A percentile compares a stretch with the other conserved stretches of the same genome.
Evolutionary conservation across 2,797 vertebrate genomes (phyloP).

Genomic region (Muraenolepis orangiensis): DNA sequence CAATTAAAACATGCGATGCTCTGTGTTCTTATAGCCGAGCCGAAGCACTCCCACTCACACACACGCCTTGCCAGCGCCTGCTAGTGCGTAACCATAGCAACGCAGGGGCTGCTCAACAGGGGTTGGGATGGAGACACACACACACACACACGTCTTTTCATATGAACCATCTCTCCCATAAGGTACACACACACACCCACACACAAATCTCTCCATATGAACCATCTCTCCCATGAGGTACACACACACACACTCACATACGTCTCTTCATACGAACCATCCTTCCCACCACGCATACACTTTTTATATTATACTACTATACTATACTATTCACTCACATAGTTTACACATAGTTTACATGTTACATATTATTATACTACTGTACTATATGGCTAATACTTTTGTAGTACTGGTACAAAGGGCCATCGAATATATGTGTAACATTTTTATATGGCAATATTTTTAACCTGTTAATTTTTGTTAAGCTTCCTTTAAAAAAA

Average conservation of each 20-base stretch:
- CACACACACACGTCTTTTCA: no score
- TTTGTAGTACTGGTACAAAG: no score
- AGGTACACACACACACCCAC: conserved; percentile 2
- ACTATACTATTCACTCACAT: background rate
- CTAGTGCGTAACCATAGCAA: conserved; percentile 69
- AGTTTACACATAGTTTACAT: no score
- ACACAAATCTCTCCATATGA: background rate
- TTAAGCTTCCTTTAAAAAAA: no score
- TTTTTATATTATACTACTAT: background rate
- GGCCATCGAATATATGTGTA: no score
- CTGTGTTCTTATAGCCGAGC: conserved; percentile 37
- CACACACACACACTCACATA: conserved; percentile 5
- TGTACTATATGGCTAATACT: no score
- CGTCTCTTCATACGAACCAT: background rate
- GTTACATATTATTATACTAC: no score
- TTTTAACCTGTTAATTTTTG: no score
- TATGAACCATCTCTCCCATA: no score
- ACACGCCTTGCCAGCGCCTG: conserved; percentile 44
- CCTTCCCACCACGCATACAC: background rate
- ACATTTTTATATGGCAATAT: no score
- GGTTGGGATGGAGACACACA: conserved; percentile 37
- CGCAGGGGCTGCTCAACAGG: conserved; percentile 53
- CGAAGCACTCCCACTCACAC: conserved; percentile 36
- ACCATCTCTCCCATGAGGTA: background rate
- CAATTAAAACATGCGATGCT: conserved; percentile 30